Base-by-base conservation (phyloP, 2,888 invertebrate species). In the Achlya flavicornis region DNA sequence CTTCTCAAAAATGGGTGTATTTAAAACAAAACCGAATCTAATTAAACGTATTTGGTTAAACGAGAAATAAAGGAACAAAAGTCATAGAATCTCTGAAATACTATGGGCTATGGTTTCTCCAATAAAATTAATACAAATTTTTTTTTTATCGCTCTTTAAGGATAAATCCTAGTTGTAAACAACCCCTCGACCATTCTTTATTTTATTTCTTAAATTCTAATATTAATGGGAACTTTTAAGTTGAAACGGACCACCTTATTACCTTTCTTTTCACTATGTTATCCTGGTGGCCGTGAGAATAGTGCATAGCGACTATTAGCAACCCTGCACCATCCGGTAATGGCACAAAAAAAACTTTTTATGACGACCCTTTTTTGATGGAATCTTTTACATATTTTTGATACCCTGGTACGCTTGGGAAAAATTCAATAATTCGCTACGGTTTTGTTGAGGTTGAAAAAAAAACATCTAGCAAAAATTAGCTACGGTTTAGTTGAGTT, bases 401-500 rank as follows among this genome's bases (percentile, higher is more conserved):
- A 58, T 12, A 11, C 63, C 71, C 70, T 70, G 62, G 72, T 77
- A 72, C 33, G 60, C 72, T 58, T 73, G 73, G 66, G 73, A 77
- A 73, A 65, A 65, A 67, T 64, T 48, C 48, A 2, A 16, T 14
- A n/a, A 16, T 10, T 48, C 1, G 48, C 0, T 5, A 48, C 1
- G 5, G 16, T 6, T 48, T 16, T n/a, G 1, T 10, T 38, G 10
- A 38, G 10, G 0, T 7, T 7, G 11, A 10, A 41, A 10, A 10
- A 41, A 10, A 26, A 26, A 26, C n/a, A n/a, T n/a, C n/a, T n/a
- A n/a, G n/a, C 48, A 2, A 16, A 46, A n/a, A 16, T 10, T 48
- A 0, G 48, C 0, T 5, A 48, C 1, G 5, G 16, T 6, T 48
- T 16, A 7, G 1, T 10, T 38, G 10, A 38, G 10, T 1, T 7